Percentiles rank a stretch among this genome's conserved stretches.
phyloP scores from a whole-genome alignment of 2,797 vertebrate species.

The Serranus cabrilla region DNA sequence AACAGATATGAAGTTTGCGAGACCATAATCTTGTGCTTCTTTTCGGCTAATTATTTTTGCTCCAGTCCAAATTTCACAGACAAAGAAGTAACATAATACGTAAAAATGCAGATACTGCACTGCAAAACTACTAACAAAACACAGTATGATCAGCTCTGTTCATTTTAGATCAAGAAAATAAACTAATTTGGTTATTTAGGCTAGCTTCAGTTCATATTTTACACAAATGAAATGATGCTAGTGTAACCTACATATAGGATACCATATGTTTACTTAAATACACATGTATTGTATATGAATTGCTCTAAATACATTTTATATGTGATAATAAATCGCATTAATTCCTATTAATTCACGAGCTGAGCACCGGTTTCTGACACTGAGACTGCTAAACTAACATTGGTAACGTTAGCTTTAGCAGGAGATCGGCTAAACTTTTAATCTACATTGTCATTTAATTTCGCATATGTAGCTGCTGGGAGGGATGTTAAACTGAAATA shows the following conservation, averaged over 20 bases:
- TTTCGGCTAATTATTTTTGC: neutral
- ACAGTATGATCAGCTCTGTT: neutral
- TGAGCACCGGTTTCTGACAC: neutral
- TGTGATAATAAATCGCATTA: neutral
- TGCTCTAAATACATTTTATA: neutral
- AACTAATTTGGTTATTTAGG: neutral
- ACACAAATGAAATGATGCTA: neutral
- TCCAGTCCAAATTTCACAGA: too few relatives aligned
- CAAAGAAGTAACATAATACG: neutral
- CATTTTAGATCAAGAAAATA: neutral
- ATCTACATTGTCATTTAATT: neutral
- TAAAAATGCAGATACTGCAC: neutral
- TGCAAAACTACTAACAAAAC: too few relatives aligned
- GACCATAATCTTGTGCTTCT: neutral
- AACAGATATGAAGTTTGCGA: neutral
- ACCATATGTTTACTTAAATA: neutral
- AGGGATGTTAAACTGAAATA: neutral
- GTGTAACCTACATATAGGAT: neutral
- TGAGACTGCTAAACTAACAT: neutral
- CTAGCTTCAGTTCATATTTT: neutral
- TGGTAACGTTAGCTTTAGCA: neutral
- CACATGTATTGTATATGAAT: neutral
- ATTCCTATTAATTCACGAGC: neutral
- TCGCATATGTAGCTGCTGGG: too few relatives aligned
- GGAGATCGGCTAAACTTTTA: neutral